Conservation (phyloP, 2,888 invertebrate species). For the Drosophila vallismaia region DNA sequence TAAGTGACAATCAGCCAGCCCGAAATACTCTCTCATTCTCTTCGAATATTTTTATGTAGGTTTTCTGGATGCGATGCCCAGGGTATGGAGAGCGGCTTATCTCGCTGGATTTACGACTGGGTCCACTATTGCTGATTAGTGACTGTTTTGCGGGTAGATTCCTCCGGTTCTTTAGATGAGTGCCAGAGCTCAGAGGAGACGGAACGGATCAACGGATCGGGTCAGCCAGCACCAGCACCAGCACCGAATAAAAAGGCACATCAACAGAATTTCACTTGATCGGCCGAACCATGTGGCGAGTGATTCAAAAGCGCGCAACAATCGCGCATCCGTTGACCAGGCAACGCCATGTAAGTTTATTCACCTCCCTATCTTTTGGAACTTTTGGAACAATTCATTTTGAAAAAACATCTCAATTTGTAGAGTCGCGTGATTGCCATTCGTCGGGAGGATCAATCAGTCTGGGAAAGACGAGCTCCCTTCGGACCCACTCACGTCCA, state of each 20-base stretch:
- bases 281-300: slow-evolving; percentile 75
- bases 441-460: slow-evolving; percentile 95
- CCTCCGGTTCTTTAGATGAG: slow-evolving; percentile 69
- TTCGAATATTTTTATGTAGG: slow-evolving; percentile 19
- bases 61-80: slow-evolving; percentile 25
- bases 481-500: slow-evolving; percentile 96
- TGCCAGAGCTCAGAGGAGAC: slow-evolving; percentile 71
- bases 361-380: not conserved
- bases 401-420: too few relatives aligned
- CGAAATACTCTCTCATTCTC: slow-evolving; percentile 34
- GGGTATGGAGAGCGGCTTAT: slow-evolving; percentile 39
- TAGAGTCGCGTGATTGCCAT: slow-evolving; percentile 91
- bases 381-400: too few relatives aligned
- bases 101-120: slow-evolving; percentile 35
- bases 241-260: slow-evolving; percentile 21
- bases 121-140: slow-evolving; percentile 54
- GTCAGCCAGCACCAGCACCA: slow-evolving; percentile 5
- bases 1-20: slow-evolving; percentile 49
- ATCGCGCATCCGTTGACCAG: slow-evolving; percentile 67
- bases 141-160: slow-evolving; percentile 43
- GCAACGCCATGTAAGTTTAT: slow-evolving; percentile 81
- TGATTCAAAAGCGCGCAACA: slow-evolving; percentile 73
- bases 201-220: slow-evolving; percentile 53
- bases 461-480: slow-evolving; percentile 98
- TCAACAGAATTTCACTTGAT: slow-evolving; percentile 19